Conservation (phyloP, 2,888 invertebrate genomes). For the Epirrita christyi region DNA sequence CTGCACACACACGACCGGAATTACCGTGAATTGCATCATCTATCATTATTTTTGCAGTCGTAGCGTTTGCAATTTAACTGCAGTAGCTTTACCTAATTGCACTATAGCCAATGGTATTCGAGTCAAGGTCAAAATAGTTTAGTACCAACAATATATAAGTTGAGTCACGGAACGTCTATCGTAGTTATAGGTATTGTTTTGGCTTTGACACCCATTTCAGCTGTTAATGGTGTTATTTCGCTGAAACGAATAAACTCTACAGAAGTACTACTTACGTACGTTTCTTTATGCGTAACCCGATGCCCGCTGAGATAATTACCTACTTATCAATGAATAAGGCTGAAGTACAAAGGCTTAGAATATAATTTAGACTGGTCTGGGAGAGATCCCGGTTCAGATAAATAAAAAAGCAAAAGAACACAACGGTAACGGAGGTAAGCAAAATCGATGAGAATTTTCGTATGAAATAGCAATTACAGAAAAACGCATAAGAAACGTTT, state of each 20-base stretch:
- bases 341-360: too few species aligned
- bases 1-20: conserved; percentile 6
- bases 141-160: conserved; percentile 4
- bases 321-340: too few species aligned
- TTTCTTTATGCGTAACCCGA: too few species aligned
- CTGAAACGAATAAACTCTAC: too few species aligned
- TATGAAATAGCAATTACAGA: conserved; percentile 3
- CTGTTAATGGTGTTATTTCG: too few species aligned
- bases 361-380: background rate
- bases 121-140: conserved; percentile 24
- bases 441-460: background rate
- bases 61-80: conserved; percentile 18
- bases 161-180: background rate
- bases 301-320: too few species aligned
- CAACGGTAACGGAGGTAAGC: background rate
- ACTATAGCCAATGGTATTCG: conserved; percentile 17
- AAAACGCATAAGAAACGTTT: background rate
- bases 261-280: too few species aligned
- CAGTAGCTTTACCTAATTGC: background rate
- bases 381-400: too few species aligned
- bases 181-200: background rate
- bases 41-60: conserved; percentile 24
- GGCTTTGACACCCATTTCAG: background rate
- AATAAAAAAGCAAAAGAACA: background rate
- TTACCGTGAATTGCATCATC: conserved; percentile 22